Evolutionary conservation across 53 echinoderm and acorn worm genomes (phyloP), one percentile per base, ranked within the genome.

Genomic region (Holothuria scabra): DNA sequence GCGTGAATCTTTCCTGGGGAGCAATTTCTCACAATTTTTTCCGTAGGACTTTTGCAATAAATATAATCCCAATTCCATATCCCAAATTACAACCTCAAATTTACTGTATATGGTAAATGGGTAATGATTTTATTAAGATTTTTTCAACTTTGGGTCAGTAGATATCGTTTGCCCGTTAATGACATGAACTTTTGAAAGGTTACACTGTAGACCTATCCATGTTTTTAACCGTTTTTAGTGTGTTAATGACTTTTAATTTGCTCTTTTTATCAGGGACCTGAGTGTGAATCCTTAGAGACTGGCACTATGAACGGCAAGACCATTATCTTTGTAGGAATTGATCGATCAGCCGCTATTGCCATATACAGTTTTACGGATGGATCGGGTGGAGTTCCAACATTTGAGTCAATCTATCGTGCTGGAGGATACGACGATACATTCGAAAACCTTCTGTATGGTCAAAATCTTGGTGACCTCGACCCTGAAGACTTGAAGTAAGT

Each of bases 401-500:
- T 95, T 82, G 93, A 95, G 80, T 91, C 89, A n/a, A 85, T 95
- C 22, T 86, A 79, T 49, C 91, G 96, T 16, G 85, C 65, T 32
- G 96, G 96, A 26, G 91, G 85, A 22, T 61, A 83, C 11, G 64
- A 25, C 22, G 88, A 91, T 4, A 79, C 93, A 19, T 93, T 85
- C 69, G 32, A 85, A 13, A 75, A 89, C 22, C 96, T 95, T 9
- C 84, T 89, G 29, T 80, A 91, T 11, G 41, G 26, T 13, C 29
- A 83, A 26, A 85, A 85, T 28, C 25, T 89, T 9, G 96, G 96
- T 13, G 85, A 95, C 29, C 64, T 91, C 8, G 91, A 91, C 60
- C 96, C 96, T 0, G 93, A 93, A 38, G 96, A 95, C 58, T 30
- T 95, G 1, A 89, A 74, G 96, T 95, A 86, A 83, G 89, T 84